These are phyloP conservation scores for Pheosia gnoma DNA, from an alignment of 2,888 invertebrate species.

Conservation along the genomic window DNA sequence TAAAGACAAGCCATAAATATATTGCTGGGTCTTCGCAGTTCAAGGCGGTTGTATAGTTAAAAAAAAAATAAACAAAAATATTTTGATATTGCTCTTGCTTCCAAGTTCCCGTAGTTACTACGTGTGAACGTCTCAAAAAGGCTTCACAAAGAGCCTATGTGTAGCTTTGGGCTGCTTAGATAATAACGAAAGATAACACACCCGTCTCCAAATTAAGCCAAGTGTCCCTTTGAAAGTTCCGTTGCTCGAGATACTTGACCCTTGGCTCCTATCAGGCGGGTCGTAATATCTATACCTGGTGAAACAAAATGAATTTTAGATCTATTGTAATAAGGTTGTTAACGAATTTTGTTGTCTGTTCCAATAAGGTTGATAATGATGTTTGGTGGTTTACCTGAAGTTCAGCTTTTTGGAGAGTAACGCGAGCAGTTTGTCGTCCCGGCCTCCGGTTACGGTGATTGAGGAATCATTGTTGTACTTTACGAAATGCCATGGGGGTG, in stretches of 20 bases:
- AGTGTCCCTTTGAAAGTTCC: constrained; percentile 89
- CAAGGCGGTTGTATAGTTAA: too few species aligned
- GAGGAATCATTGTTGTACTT: constrained; percentile 83
- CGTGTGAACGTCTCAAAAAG: background rate
- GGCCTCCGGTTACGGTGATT: constrained; percentile 86
- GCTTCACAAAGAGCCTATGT: background rate
- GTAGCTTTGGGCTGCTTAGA: background rate
- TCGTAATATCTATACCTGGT: constrained; percentile 87
- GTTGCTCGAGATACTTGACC: constrained; percentile 85
- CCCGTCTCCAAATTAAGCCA: constrained; percentile 88
- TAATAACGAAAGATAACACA: constrained; percentile 47
- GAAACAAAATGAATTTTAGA: constrained; percentile 12
- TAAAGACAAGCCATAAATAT: too few species aligned
- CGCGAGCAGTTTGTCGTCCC: constrained; percentile 88
- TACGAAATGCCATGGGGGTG: constrained; percentile 92
- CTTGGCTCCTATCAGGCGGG: constrained; percentile 89
- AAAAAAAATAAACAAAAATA: too few species aligned
- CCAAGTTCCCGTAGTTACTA: too few species aligned
- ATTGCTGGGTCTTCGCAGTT: too few species aligned
- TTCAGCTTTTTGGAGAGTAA: constrained; percentile 87
- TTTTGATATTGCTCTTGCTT: too few species aligned
- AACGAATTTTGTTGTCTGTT: background rate
- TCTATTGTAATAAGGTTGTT: constrained; percentile 5
- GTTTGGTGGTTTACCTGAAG: constrained; percentile 81
- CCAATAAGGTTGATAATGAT: constrained; percentile 5